Evolutionary conservation across 2,797 vertebrate species (phyloP), one percentile per base, ranked within the genome.

Genomic region (Spinus pinus): DNA sequence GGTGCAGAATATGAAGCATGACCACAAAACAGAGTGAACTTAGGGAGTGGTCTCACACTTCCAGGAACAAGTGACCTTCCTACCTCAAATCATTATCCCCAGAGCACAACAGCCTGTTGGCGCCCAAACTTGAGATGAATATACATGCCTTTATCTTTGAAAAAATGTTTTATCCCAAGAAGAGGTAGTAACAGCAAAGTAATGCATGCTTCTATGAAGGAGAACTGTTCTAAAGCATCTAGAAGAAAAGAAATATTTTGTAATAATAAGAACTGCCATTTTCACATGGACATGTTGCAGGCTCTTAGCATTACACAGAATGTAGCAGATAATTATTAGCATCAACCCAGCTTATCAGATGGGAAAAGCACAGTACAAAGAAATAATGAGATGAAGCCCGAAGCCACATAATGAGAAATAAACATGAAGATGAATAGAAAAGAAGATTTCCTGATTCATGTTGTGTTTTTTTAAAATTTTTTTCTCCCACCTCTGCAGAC

Each of bases 191-290:
- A 58, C 12, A 92, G 25, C 22, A 85, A 39, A 37, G 3, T 72
- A 80, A 50, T 8, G 3, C 9, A 64, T 44, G 4, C 8, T 71
- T 80, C 39, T 81, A 62, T 57, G 67, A 73, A 72, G 15, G 3
- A 8, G 4, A 90, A 49, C 2, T n/a, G 27, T 64, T 67, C 57
- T 56, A 49, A 88, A n/a, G 22, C 27, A 56, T 33, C 28, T 65
- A 66, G 21, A 54, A 92, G 57, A 89, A 77, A 93, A 82, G n/a
- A 91, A 82, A 50, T 69, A 61, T 82, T 92, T 94, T 60, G 74
- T 39, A 83, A 33, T 41, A 81, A 28, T 44, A 90, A 57, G 39
- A 67, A 74, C 81, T 87, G 51, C 23, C 75, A 7, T 65, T 94
- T 91, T 94, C 39, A 54, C 44, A 53, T 30, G 42, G n/a, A 56